Conservation (phyloP, 2,113 vertebrate genomes). For the Pterophyllum scalare region DNA sequence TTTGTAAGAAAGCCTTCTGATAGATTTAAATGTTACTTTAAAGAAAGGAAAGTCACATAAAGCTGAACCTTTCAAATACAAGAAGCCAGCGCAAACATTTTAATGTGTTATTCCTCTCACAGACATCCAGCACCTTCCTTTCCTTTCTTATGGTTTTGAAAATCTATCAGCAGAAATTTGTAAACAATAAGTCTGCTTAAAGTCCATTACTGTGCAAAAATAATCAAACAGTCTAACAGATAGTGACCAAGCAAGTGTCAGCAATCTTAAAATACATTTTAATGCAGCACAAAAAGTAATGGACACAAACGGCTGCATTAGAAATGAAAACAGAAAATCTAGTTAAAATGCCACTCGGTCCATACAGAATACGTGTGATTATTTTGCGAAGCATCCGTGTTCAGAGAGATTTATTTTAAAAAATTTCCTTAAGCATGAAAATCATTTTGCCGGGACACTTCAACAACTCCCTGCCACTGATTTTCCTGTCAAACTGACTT, state of each 20-base stretch:
- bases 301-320: neutral
- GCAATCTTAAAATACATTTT: neutral
- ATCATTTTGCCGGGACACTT: neutral
- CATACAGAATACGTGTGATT: neutral
- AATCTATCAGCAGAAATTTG: neutral
- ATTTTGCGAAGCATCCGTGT: neutral
- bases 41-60: too few species aligned
- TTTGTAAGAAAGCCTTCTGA: too few species aligned
- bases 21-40: too few species aligned
- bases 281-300: neutral
- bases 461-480: neutral
- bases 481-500: slow-evolving; percentile 1
- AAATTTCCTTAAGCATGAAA: neutral
- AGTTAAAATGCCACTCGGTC: neutral
- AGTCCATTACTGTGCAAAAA: neutral
- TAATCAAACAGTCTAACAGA: neutral
- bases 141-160: neutral
- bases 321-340: neutral
- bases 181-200: neutral
- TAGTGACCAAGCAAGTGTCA: neutral
- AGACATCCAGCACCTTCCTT: too few species aligned
- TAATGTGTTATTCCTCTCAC: neutral
- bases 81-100: neutral
- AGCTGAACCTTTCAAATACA: too few species aligned
- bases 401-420: neutral